These are phyloP conservation scores for Sinocyclocheilus maitianheensis DNA, from an alignment of 2,113 vertebrate species.

Conservation along the genomic window DNA sequence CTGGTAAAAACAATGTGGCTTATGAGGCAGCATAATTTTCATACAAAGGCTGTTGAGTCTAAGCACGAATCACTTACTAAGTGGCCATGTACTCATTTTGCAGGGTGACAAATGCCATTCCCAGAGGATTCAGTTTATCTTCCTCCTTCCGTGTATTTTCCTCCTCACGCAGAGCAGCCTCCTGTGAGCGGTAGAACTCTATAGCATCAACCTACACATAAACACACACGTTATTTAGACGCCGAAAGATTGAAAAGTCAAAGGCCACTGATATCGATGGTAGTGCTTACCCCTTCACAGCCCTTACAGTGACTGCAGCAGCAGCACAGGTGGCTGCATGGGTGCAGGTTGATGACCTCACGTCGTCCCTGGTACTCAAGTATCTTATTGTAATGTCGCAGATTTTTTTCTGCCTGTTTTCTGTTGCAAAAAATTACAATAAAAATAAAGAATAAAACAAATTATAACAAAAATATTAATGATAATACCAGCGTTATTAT, in stretches of 20 bases:
- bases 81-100: constrained; percentile 88
- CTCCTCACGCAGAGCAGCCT: constrained; percentile 73
- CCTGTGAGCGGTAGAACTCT: constrained; percentile 81
- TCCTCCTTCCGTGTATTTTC: constrained; percentile 72
- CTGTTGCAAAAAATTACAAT: constrained; percentile 63
- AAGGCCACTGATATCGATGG: background rate
- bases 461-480: too few species aligned
- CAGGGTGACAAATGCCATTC: constrained; percentile 92
- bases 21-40: too few species aligned
- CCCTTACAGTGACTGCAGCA: constrained; percentile 76
- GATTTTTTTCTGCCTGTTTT: constrained; percentile 83
- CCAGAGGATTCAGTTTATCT: constrained; percentile 76
- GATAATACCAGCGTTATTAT: too few species aligned
- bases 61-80: constrained; percentile 76
- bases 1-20: too few species aligned
- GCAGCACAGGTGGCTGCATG: constrained; percentile 85
- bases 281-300: constrained; percentile 78
- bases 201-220: constrained; percentile 86
- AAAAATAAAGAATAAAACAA: too few species aligned
- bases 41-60: background rate
- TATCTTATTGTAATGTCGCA: constrained; percentile 81
- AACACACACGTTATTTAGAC: background rate
- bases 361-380: constrained; percentile 70
- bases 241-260: background rate
- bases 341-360: constrained; percentile 78